phyloP scores from a whole-genome alignment of 2,888 invertebrate genomes.

The Tetragnatha montana region DNA sequence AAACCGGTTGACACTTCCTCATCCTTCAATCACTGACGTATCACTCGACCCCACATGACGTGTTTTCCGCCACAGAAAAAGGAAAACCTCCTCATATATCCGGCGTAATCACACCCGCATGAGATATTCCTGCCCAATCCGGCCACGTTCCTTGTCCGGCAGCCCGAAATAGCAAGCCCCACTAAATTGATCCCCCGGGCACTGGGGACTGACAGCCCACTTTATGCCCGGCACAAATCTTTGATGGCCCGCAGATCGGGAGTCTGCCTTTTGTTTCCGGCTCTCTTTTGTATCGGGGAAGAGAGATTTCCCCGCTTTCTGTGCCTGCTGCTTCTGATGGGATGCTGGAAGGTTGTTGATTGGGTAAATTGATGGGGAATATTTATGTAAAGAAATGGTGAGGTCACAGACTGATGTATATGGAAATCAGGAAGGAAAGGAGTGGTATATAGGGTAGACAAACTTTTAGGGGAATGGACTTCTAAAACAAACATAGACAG shows the following conservation, averaged over 20 bases:
- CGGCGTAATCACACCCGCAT: neutral
- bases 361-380: too few species aligned
- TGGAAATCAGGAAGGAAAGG: too few species aligned
- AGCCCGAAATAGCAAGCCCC: slow-evolving; percentile 5
- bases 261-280: neutral
- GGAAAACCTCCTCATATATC: neutral
- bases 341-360: neutral
- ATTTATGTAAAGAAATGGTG: too few species aligned
- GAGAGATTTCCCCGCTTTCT: too few species aligned
- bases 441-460: too few species aligned
- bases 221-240: slow-evolving; percentile 16
- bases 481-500: too few species aligned
- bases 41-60: neutral
- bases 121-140: slow-evolving; percentile 6
- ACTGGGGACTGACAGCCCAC: neutral
- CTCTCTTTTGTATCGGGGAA: neutral
- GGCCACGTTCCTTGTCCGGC: neutral
- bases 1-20: too few species aligned
- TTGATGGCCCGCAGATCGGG: neutral
- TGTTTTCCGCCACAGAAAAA: neutral
- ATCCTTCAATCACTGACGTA: too few species aligned
- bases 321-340: neutral
- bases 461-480: too few species aligned
- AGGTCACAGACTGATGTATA: too few species aligned
- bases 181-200: slow-evolving; percentile 8